These are phyloP conservation scores for Diplogasteroides magnus DNA, from an alignment of 1,140 invertebrate genomes.

Conservation along the genomic window DNA sequence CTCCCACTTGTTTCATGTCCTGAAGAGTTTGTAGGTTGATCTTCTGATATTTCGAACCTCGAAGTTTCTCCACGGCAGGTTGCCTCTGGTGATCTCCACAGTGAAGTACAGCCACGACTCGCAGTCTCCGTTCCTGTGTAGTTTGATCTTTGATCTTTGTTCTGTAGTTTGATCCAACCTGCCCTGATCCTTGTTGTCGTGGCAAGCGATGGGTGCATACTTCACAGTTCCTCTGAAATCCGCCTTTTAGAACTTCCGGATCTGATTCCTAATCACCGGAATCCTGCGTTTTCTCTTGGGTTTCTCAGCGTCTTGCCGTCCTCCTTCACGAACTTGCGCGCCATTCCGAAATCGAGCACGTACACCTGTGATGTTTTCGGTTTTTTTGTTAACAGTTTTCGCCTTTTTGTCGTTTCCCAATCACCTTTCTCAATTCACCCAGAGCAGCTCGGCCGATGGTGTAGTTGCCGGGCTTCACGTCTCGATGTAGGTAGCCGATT, in stretches of 20 bases:
- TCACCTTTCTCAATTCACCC: constrained; percentile 41
- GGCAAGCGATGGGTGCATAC: constrained; percentile 37
- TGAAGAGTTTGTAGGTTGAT: constrained; percentile 4
- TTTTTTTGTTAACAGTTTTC: too few species aligned
- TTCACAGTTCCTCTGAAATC: constrained; percentile 44
- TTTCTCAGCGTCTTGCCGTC: too few species aligned
- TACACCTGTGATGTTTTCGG: constrained; percentile 31
- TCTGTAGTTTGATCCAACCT: background rate
- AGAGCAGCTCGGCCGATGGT: constrained; percentile 39
- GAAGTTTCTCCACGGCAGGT: constrained; percentile 37
- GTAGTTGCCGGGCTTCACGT: too few species aligned
- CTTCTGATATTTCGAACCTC: too few species aligned
- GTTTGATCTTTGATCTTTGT: background rate
- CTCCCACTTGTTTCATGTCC: constrained; percentile 32
- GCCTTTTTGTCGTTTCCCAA: too few species aligned
- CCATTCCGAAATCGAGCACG: too few species aligned
- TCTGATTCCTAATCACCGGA: too few species aligned
- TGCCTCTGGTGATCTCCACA: constrained; percentile 36
- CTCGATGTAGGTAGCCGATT: constrained; percentile 27
- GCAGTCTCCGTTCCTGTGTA: constrained; percentile 37
- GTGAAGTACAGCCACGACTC: constrained; percentile 41
- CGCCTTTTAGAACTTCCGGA: too few species aligned
- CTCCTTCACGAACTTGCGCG: constrained; percentile 27
- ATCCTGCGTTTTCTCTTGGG: too few species aligned
- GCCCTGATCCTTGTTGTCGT: constrained; percentile 23